Conservation (phyloP, 2,113 vertebrate genomes). For the Chamaea fasciata region DNA sequence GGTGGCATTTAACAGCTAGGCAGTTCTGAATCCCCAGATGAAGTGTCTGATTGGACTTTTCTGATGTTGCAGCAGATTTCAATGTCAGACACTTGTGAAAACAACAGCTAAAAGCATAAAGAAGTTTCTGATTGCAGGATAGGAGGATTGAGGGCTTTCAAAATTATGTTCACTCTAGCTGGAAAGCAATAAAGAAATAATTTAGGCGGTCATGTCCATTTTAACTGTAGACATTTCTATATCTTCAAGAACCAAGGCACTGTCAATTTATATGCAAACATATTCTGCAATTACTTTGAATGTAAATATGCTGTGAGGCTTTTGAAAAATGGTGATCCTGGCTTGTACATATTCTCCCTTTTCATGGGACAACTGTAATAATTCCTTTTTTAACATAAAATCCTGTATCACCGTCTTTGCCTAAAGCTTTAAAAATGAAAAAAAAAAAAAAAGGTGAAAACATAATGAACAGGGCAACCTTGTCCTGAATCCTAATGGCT, state of each 20-base stretch:
- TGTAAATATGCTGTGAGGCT: constrained; percentile 23
- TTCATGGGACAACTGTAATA: neutral
- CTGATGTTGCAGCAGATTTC: neutral
- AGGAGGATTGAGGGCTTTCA: neutral
- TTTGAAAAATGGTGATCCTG: neutral
- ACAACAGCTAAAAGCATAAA: neutral
- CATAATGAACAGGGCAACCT: constrained; percentile 63
- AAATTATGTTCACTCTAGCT: neutral
- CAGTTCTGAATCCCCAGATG: neutral
- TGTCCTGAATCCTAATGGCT: constrained; percentile 81
- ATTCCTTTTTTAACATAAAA: neutral
- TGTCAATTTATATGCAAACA: constrained; percentile 51
- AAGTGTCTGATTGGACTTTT: neutral
- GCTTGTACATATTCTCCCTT: neutral
- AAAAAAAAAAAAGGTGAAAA: neutral
- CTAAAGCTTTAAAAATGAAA: neutral
- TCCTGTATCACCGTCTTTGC: neutral
- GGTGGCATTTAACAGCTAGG: neutral
- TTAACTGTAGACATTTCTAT: constrained; percentile 4
- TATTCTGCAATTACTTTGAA: constrained; percentile 45
- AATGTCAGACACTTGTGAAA: neutral
- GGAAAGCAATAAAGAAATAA: constrained; percentile 3
- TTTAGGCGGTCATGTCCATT: neutral
- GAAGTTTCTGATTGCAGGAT: neutral
- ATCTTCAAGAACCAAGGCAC: neutral